phyloP scores from a whole-genome alignment of 35 echinoderm and acorn worm genomes.

The Nesometra sesokonis region DNA sequence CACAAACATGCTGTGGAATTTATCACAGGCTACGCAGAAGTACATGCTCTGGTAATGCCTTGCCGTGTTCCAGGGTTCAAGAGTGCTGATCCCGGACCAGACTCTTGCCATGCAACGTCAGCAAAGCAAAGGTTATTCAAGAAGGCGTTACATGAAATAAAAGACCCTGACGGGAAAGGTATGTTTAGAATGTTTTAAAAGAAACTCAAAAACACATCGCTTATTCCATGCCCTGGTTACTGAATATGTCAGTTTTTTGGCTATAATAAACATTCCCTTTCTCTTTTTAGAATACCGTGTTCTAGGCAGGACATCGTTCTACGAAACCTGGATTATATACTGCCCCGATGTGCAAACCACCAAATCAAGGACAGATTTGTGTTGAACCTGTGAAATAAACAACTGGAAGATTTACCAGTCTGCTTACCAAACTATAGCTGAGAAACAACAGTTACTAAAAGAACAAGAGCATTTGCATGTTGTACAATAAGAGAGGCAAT shows the following conservation, averaged over 20 bases:
- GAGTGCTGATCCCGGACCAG: constrained; percentile 24
- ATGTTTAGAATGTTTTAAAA: too few relatives aligned
- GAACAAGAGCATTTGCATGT: too few relatives aligned
- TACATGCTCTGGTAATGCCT: constrained; percentile 39
- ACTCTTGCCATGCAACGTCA: constrained; percentile 22
- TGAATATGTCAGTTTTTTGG: too few relatives aligned
- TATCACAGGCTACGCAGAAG: constrained; percentile 31
- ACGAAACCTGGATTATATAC: constrained; percentile 14
- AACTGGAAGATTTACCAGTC: constrained; percentile 4
- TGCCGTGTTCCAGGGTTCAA: constrained; percentile 28
- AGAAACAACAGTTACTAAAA: too few relatives aligned
- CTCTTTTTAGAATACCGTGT: too few relatives aligned
- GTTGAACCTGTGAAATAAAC: constrained; percentile 47
- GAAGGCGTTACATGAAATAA: not conserved
- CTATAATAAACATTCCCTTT: too few relatives aligned
- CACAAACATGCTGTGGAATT: constrained; percentile 14
- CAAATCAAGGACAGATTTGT: constrained; percentile 31
- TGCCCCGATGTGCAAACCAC: constrained; percentile 20
- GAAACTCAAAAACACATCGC: too few relatives aligned
- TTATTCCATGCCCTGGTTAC: too few relatives aligned
- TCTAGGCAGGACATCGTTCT: not conserved
- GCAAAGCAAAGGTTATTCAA: constrained; percentile 1
- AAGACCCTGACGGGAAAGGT: too few relatives aligned
- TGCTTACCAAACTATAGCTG: not conserved
- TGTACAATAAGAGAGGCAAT: too few relatives aligned